Percentiles rank a stretch among this genome's conserved stretches.
These are phyloP conservation scores for Chiloscyllium punctatum DNA, from an alignment of 2,797 vertebrate species.

Conservation along the genomic window DNA sequence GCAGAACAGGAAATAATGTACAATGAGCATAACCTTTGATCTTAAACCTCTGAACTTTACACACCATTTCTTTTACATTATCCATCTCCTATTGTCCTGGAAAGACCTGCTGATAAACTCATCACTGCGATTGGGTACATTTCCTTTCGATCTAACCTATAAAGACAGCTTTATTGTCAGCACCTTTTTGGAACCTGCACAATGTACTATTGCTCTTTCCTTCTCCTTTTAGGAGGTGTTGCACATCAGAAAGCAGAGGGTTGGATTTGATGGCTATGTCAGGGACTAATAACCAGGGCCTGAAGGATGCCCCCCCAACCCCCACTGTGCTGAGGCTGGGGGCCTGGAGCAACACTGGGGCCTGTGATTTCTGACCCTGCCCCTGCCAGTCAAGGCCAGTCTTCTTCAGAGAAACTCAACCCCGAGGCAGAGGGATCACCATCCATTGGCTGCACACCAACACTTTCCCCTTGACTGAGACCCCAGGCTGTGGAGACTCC, in stretches of 20 bases:
- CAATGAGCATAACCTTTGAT: neutral
- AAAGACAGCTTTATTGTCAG: neutral
- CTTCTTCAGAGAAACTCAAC: neutral
- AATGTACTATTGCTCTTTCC: neutral
- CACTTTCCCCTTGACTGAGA: neutral
- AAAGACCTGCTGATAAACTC: neutral
- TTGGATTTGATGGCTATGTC: too few relatives aligned
- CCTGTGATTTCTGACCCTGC: too few relatives aligned
- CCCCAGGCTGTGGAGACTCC: neutral
- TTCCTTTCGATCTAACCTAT: neutral
- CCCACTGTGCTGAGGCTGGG: too few relatives aligned
- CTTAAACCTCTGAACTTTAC: neutral
- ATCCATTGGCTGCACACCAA: neutral
- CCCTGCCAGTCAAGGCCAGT: neutral
- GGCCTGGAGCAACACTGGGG: too few relatives aligned
- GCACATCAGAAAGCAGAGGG: too few relatives aligned
- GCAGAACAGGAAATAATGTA: neutral
- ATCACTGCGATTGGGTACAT: neutral
- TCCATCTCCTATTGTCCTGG: neutral
- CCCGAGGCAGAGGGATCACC: neutral
- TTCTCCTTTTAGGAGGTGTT: neutral
- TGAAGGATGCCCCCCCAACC: too few relatives aligned
- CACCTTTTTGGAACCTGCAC: neutral
- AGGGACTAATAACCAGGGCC: too few relatives aligned
- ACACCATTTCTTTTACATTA: neutral